Conservation (phyloP, 92 coral and sea anemone genomes). For the Zoanthus gigantus region DNA sequence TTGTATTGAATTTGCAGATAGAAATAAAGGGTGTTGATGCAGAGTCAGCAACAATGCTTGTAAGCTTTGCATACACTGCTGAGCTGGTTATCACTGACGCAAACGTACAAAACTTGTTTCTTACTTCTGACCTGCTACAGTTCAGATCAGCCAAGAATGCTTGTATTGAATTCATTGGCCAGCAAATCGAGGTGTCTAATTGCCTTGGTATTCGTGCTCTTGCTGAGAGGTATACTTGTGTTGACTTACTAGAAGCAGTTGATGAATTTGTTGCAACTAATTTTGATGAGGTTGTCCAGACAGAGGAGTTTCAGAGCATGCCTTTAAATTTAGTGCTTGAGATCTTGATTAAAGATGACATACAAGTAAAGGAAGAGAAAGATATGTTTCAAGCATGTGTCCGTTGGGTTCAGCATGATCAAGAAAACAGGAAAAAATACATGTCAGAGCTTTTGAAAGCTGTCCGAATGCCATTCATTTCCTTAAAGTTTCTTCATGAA, state of each 20-base stretch:
- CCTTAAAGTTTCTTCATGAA: conserved; percentile 78
- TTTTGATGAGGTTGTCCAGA: conserved; percentile 78
- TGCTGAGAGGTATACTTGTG: conserved; percentile 86
- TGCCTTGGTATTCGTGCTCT: conserved; percentile 90
- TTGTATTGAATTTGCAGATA: conserved; percentile 53
- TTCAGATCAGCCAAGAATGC: conserved; percentile 91
- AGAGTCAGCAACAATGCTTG: conserved; percentile 73
- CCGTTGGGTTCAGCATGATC: conserved; percentile 79
- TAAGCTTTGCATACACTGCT: conserved; percentile 90
- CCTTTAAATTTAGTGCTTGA: conserved; percentile 70
- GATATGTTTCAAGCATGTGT: conserved; percentile 81
- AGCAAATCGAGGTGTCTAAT: conserved; percentile 86
- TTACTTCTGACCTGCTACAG: conserved; percentile 89
- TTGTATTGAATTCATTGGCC: conserved; percentile 84
- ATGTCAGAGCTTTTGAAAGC: conserved; percentile 83
- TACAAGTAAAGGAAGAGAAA: conserved; percentile 71
- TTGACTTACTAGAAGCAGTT: conserved; percentile 83
- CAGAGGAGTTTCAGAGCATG: conserved; percentile 84
- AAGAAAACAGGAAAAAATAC: conserved; percentile 62
- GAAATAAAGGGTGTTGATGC: conserved; percentile 91
- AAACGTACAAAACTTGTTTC: conserved; percentile 86
- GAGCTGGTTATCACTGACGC: conserved; percentile 88
- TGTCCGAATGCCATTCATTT: conserved; percentile 82
- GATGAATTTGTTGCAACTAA: conserved; percentile 70
- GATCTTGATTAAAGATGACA: conserved; percentile 75